These are phyloP conservation scores for Gorilla gorilla DNA, from an alignment of 2,113 vertebrate species.

Conservation along the genomic window DNA sequence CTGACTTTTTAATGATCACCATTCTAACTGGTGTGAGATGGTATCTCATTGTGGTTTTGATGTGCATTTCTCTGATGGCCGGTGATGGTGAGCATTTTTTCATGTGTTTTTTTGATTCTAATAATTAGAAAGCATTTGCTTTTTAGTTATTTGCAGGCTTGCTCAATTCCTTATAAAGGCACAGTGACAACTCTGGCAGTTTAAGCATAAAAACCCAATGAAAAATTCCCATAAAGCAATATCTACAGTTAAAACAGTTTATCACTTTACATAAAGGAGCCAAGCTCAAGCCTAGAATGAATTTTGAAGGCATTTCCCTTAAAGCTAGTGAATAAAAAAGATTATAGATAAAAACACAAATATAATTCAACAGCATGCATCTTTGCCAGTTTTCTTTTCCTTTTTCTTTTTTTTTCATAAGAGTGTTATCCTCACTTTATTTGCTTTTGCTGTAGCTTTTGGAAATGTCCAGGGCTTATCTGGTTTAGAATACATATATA, in stretches of 20 bases:
- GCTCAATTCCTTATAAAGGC: constrained; percentile 11
- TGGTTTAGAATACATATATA: not conserved
- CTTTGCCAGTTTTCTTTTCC: not conserved
- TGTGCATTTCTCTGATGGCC: no score
- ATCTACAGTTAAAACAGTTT: constrained; percentile 29
- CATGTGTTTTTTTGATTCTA: not conserved
- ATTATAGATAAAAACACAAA: constrained; percentile 46
- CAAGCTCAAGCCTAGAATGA: constrained; percentile 34
- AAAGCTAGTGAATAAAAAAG: constrained; percentile 54
- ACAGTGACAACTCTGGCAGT: constrained; percentile 15
- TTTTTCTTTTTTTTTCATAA: not conserved
- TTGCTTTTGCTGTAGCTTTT: not conserved
- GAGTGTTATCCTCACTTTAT: not conserved
- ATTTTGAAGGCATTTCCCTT: constrained; percentile 52
- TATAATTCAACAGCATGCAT: not conserved
- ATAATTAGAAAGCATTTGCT: not conserved
- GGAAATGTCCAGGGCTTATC: not conserved
- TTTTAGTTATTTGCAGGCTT: not conserved
- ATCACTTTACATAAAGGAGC: constrained; percentile 40
- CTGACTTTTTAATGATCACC: no score
- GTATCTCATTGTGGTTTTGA: no score
- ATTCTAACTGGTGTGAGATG: no score
- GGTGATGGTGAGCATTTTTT: no score
- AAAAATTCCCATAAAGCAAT: constrained; percentile 43
- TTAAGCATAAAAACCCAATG: constrained; percentile 30